Evolutionary conservation across 2,113 vertebrate genomes (phyloP), one percentile per base, ranked within the genome.

Genomic region (Salvelinus sp.): DNA sequence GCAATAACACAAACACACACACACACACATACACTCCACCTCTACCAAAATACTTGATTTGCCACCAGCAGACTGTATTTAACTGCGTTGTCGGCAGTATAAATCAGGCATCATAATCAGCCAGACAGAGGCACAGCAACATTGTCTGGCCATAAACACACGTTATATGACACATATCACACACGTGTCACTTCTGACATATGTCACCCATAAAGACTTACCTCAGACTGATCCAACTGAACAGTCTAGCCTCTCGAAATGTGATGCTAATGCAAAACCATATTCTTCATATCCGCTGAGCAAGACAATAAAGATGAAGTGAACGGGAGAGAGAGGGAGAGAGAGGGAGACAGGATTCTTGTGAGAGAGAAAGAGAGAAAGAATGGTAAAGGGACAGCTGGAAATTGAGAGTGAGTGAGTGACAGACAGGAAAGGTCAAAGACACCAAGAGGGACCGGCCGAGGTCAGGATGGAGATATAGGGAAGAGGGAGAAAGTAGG

Each of bases 81-180:
- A 16, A 28, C 16, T 25, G 23, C 3, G 1, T 16, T 14, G 69
- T 76, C 68, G 67, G 38, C 62, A 50, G 44, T 68, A 70, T 74
- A 47, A n/a, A 81, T 70, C 72, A 75, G 70, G 66, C 63, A 69
- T 67, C 23, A 28, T 69, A 69, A 50, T 47, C 65, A 68, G 70
- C 58, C 63, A 70, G 76, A 77, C 83, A 85, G 80, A 80, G 82
- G 28, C 74, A 62, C 58, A 47, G 80, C 63, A 60, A 62, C 71
- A 62, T 2, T 12, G n/a, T 73, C 75, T 72, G 50, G 73, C 33
- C 57, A 66, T 79, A 72, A 79, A 74, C 60, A 54, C 50, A 16
- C 9, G 38, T 44, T 64, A 22, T 65, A 64, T 38, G 70, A 62
- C 50, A 73, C 68, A 73, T 10, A 1, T 33, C 72, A 71, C 58